phyloP scores from a whole-genome alignment of 1,140 invertebrate genomes.

The Bursaphelenchus mucronatus region DNA sequence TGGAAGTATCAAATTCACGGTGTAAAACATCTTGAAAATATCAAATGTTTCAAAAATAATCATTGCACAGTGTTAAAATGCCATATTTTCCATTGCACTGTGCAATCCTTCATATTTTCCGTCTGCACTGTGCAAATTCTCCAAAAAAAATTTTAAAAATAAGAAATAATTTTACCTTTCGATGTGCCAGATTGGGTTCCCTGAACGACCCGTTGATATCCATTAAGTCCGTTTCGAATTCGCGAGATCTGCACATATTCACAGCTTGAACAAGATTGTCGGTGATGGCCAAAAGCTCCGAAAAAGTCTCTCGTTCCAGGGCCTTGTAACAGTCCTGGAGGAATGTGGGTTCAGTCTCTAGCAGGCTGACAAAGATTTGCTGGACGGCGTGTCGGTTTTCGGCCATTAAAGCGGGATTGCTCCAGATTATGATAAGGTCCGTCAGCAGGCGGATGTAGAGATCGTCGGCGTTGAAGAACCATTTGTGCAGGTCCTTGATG shows the following conservation, averaged over 20 bases:
- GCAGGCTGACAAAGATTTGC: conserved; percentile 16
- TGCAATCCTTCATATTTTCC: too few species aligned
- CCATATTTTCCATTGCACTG: too few species aligned
- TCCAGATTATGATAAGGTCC: conserved; percentile 8
- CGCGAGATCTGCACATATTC: conserved; percentile 9
- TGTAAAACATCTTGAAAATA: too few species aligned
- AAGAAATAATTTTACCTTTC: too few species aligned
- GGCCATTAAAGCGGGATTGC: conserved; percentile 2
- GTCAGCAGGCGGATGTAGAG: conserved; percentile 18
- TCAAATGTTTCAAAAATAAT: too few species aligned
- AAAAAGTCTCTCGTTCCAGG: conserved; percentile 9
- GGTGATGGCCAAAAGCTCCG: conserved; percentile 3
- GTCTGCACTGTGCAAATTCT: too few species aligned
- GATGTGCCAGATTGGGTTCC: too few species aligned
- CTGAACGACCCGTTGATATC: too few species aligned
- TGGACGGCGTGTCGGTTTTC: conserved; percentile 4
- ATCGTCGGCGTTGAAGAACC: conserved; percentile 17
- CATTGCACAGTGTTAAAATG: too few species aligned
- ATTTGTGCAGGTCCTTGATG: conserved; percentile 15
- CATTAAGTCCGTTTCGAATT: background rate
- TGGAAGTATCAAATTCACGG: too few species aligned
- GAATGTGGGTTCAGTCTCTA: conserved; percentile 6
- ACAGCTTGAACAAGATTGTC: conserved; percentile 3
- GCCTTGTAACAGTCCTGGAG: background rate
- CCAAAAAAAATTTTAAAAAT: background rate